Evolutionary conservation across 2,113 vertebrate genomes (phyloP), one percentile per base, ranked within the genome.

Genomic region (Leptobrachium ailaonicum): DNA sequence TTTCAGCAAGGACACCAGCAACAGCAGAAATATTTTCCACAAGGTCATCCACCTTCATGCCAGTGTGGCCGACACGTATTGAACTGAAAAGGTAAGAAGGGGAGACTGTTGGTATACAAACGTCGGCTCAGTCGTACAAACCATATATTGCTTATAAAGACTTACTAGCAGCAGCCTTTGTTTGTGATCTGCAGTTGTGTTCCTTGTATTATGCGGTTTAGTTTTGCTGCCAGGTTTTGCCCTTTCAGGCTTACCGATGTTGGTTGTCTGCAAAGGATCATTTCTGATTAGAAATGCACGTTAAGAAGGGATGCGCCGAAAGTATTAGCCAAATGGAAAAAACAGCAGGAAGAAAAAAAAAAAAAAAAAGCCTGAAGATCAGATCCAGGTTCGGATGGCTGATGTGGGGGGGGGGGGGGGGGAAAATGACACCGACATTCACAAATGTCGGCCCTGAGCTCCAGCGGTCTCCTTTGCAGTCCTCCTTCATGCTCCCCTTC

Each of bases 151-250:
- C 8, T 40, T 40, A 5, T 8, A 41, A 56, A 5, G 40, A 86
- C 94, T 92, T 89, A 97, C 96, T 95, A 95, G 89, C 95, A 96
- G 82, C 90, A 88, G 14, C 96, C 96, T 83, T 91, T 97, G 86
- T 93, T 96, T 82, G 77, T 92, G 50, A 97, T 63, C 2, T 85
- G 90, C 41, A 96, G 75, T 0, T 1, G 83, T 42, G 95, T 94
- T 73, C 95, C 96, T 73, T 94, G 94, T 83, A 96, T 83, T 4
- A 90, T n/a, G 4, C 85, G 90, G 45, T 91, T 83, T 45, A 97
- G 53, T 56, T 93, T 90, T 80, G 88, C 86, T 71, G 90, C 92
- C 79, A 96, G 87, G 69, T 93, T n/a, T 76, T 86, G 95, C 64
- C 90, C 90, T 85, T 87, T 87, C 84, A 97, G 79, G 77, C 95